phyloP scores from a whole-genome alignment of 2,797 vertebrate genomes.

The Adrianichthys oophorus region DNA sequence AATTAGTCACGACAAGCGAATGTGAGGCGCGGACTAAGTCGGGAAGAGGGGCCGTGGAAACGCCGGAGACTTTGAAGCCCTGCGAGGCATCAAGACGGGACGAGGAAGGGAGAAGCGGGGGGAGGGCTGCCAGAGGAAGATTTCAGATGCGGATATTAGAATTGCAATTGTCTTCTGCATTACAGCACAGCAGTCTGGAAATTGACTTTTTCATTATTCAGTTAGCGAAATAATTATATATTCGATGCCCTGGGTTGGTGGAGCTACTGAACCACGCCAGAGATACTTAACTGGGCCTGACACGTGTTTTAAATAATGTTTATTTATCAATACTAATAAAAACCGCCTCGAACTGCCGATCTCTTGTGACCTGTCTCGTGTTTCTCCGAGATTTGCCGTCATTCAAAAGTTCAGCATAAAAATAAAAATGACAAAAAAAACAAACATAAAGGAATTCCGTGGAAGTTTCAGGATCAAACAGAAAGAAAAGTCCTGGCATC shows the following conservation, averaged over 20 bases:
- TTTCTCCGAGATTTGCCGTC: constrained; percentile 40
- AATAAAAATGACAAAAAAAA: not conserved
- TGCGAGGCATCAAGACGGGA: constrained; percentile 69
- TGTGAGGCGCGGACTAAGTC: constrained; percentile 59
- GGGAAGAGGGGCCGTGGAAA: constrained; percentile 62
- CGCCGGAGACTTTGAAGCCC: constrained; percentile 52
- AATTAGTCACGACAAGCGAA: constrained; percentile 69
- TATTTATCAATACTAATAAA: constrained; percentile 82
- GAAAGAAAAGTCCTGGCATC: not conserved
- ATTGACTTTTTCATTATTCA: constrained; percentile 85
- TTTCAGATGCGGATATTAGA: constrained; percentile 78
- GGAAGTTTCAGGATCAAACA: constrained; percentile 10
- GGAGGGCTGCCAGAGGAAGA: constrained; percentile 47
- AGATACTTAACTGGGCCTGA: constrained; percentile 80
- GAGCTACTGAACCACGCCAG: constrained; percentile 74
- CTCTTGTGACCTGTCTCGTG: constrained; percentile 50
- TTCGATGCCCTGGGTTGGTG: constrained; percentile 79
- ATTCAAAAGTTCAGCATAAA: not conserved
- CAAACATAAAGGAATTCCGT: constrained; percentile 5
- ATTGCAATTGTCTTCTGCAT: constrained; percentile 79
- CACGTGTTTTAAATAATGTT: constrained; percentile 85
- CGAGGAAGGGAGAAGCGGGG: constrained; percentile 32
- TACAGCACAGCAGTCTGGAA: constrained; percentile 70
- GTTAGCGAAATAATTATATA: constrained; percentile 83
- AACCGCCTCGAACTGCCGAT: constrained; percentile 65